These are phyloP conservation scores for Ptilodon capucinus DNA, from an alignment of 2,888 invertebrate species.

Conservation along the genomic window DNA sequence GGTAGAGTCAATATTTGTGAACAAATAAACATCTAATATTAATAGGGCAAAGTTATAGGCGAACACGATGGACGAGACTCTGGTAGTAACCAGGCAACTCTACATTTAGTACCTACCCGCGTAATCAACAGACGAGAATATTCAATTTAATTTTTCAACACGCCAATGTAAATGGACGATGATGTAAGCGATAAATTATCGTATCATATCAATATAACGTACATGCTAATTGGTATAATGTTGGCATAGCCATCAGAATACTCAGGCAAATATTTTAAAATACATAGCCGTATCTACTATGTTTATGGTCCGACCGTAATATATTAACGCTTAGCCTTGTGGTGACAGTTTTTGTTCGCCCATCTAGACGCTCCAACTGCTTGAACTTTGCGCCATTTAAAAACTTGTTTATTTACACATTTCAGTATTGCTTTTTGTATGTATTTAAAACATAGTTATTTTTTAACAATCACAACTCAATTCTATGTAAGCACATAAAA, in stretches of 20 bases:
- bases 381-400: not conserved
- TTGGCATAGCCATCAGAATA: not conserved
- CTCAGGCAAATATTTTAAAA: not conserved
- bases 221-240: not conserved
- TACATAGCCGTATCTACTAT: not conserved
- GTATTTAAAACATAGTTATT: no score
- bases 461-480: no score
- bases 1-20: not conserved
- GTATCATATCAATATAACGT: not conserved
- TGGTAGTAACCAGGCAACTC: not conserved
- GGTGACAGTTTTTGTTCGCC: not conserved
- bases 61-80: not conserved
- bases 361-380: not conserved
- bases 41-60: not conserved
- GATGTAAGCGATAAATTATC: not conserved
- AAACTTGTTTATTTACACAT: not conserved
- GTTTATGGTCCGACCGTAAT: not conserved
- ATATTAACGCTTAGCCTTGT: not conserved
- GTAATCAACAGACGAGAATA: not conserved
- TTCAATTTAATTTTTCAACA: not conserved
- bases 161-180: not conserved
- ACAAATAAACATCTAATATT: not conserved
- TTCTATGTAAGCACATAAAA: no score
- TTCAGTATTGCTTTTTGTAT: no score
- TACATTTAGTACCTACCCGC: not conserved